Evolutionary conservation across 2,113 vertebrate species (phyloP).

Genomic region (Caretta caretta): DNA sequence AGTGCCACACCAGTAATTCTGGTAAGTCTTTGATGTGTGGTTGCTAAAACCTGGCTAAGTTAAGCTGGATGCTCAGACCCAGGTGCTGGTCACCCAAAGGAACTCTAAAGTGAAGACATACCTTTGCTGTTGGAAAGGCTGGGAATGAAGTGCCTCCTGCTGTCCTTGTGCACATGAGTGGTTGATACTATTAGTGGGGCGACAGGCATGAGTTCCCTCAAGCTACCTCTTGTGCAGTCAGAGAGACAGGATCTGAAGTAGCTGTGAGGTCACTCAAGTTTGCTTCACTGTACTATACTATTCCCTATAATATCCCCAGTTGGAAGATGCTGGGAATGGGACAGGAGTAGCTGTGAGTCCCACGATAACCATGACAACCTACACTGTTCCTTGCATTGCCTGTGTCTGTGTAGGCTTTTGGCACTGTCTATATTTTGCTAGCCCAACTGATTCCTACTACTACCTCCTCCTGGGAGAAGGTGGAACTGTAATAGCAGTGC

Average conservation of each 20-base stretch:
- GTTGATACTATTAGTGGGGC: not conserved
- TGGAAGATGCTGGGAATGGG: not conserved
- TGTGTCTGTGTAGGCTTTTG: not conserved
- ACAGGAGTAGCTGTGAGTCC: rapidly evolving
- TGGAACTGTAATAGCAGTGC: not conserved
- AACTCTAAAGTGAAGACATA: not conserved
- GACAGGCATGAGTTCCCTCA: not conserved
- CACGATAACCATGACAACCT: not conserved
- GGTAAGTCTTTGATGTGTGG: not conserved
- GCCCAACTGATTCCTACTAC: rapidly evolving
- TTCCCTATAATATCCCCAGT: rapidly evolving
- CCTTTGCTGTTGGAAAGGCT: not conserved
- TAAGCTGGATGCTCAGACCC: not conserved
- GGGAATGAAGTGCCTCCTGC: not conserved
- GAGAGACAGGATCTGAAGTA: not conserved
- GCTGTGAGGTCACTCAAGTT: rapidly evolving
- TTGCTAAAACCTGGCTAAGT: not conserved
- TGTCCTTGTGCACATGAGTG: not conserved
- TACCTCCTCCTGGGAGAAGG: rapidly evolving
- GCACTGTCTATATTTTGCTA: not conserved
- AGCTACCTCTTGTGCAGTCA: not conserved
- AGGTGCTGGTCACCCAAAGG: not conserved
- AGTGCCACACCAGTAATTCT: not conserved
- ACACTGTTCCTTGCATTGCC: not conserved
- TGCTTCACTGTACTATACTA: rapidly evolving